Percentiles rank a stretch among this genome's conserved stretches.
Evolutionary conservation across 1,140 invertebrate species (phyloP).

Genomic region (Xylocopa sonorina): DNA sequence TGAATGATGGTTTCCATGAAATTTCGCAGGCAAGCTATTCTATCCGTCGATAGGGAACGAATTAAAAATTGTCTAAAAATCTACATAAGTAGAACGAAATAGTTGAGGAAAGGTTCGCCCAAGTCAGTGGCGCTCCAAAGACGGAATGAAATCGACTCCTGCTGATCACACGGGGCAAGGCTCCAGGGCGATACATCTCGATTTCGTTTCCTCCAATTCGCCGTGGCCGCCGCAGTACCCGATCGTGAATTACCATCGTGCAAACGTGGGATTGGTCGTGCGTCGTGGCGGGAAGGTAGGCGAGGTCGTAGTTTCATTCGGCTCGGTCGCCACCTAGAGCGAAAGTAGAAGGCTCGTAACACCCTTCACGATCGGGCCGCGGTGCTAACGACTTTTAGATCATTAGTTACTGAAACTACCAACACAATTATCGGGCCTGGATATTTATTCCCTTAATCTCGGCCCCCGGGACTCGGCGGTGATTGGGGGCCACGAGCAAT

Average conservation of each 20-base stretch:
- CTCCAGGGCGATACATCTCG: slow-evolving; percentile 29
- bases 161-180: background rate
- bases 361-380: slow-evolving; percentile 71
- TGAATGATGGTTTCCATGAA: background rate
- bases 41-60: no score
- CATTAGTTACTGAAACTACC: slow-evolving; percentile 82
- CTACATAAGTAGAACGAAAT: no score
- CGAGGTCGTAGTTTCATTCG: slow-evolving; percentile 74
- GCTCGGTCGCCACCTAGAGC: slow-evolving; percentile 3
- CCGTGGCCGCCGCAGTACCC: slow-evolving; percentile 22
- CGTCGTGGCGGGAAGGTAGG: slow-evolving; percentile 62
- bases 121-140: background rate
- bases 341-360: slow-evolving; percentile 68
- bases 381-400: slow-evolving; percentile 81
- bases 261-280: slow-evolving; percentile 71
- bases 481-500: slow-evolving; percentile 72
- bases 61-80: no score
- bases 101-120: no score
- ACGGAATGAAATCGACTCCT: background rate
- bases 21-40: no score
- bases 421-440: slow-evolving; percentile 80
- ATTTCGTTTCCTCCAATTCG: slow-evolving; percentile 47
- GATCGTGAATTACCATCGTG: slow-evolving; percentile 75
- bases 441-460: slow-evolving; percentile 82
- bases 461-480: slow-evolving; percentile 54